Evolutionary conservation across 2,797 vertebrate genomes (phyloP).

Genomic region (Rhinatrema bivittatum): DNA sequence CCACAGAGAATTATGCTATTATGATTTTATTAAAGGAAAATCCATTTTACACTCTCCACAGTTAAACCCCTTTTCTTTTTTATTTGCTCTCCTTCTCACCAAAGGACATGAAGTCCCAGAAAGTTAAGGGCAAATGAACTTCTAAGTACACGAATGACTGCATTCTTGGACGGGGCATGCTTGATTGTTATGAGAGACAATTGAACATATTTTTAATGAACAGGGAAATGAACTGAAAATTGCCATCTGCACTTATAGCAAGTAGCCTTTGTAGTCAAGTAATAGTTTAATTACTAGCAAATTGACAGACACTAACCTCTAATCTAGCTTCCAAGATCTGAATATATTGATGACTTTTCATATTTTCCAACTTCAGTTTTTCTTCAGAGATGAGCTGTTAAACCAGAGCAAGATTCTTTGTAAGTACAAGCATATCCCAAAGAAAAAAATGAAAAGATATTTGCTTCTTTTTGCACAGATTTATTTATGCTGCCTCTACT

Average conservation of each 20-base stretch:
- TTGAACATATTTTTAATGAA: neutral
- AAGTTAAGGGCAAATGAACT: neutral
- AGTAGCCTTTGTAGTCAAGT: neutral
- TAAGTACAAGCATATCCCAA: neutral
- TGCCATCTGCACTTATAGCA: neutral
- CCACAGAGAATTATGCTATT: no score
- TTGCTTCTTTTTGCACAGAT: constrained; percentile 5
- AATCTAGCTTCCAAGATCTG: neutral
- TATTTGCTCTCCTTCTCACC: no score
- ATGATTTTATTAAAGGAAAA: constrained; percentile 13
- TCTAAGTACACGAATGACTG: neutral
- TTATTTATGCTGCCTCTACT: neutral
- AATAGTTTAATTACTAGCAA: neutral
- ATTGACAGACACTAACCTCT: constrained; percentile 2
- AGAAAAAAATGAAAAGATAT: constrained; percentile 16
- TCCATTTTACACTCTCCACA: no score
- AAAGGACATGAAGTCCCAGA: neutral
- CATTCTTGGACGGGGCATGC: constrained; percentile 1
- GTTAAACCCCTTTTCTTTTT: no score
- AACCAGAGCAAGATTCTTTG: neutral
- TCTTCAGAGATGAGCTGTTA: constrained; percentile 14
- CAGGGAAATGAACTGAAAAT: neutral
- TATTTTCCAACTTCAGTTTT: neutral
- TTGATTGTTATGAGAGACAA: neutral
- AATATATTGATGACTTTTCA: neutral